Evolutionary conservation across 2,797 vertebrate species (phyloP).

Genomic region (Pseudotriccus pelzelni): DNA sequence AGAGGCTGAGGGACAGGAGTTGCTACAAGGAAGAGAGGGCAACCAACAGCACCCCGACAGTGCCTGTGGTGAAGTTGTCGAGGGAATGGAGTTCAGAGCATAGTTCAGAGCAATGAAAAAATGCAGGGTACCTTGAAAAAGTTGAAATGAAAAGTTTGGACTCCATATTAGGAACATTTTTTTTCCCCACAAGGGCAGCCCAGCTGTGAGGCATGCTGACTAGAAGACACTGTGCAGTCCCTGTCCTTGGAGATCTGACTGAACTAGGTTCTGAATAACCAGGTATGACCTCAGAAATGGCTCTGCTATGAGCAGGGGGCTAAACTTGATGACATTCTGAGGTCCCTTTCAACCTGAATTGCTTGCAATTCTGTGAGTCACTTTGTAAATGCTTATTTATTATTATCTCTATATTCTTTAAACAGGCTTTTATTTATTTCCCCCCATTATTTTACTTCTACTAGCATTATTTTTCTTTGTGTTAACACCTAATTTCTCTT

Average conservation of each 20-base stretch:
- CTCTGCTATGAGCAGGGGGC: background rate
- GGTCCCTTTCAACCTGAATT: background rate
- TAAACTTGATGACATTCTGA: background rate
- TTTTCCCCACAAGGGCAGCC: background rate
- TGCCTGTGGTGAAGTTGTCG: background rate
- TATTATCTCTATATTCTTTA: background rate
- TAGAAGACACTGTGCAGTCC: background rate
- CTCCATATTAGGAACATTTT: background rate
- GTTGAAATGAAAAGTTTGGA: background rate
- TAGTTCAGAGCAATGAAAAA: rapidly evolving
- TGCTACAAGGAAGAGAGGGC: background rate
- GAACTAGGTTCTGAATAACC: background rate
- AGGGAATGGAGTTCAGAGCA: background rate
- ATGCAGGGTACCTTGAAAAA: background rate
- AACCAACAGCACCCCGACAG: background rate
- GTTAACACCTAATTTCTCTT: background rate
- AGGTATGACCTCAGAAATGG: background rate
- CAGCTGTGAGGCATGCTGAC: background rate
- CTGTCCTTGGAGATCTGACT: background rate
- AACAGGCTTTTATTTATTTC: background rate
- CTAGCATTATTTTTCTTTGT: background rate
- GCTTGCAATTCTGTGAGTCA: background rate
- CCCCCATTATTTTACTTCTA: background rate
- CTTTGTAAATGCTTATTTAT: background rate
- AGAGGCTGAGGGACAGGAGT: background rate